A percentile compares a stretch with the other conserved stretches of the same genome.
Conservation (phyloP, 2,888 invertebrate species). For the Caenorhabditis afra region DNA sequence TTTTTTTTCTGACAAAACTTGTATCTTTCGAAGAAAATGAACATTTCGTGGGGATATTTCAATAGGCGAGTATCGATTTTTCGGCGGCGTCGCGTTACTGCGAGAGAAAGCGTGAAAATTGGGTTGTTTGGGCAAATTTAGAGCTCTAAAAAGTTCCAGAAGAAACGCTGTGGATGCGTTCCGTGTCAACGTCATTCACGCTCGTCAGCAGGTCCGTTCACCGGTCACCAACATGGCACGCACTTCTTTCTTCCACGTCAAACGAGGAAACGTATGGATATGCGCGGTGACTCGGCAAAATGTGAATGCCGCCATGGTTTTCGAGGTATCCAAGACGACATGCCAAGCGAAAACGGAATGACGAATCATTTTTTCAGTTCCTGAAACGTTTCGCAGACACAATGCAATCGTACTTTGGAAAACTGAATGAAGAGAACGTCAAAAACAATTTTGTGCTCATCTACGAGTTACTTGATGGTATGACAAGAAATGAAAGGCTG, state of each 20-base stretch:
- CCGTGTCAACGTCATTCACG: slow-evolving; percentile 99
- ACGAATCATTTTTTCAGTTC: slow-evolving; percentile 85
- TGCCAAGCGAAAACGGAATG: background rate
- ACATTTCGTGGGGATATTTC: background rate
- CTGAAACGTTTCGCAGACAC: slow-evolving; percentile 92
- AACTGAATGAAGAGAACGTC: slow-evolving; percentile 99
- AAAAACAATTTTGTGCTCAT: slow-evolving; percentile 99
- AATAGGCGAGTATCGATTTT: background rate
- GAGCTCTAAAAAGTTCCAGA: slow-evolving; percentile 75
- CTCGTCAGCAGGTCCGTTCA: slow-evolving; percentile 93
- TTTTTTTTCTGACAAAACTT: background rate
- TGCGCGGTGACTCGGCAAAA: slow-evolving; percentile 99
- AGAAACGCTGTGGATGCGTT: slow-evolving; percentile 99
- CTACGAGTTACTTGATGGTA: slow-evolving; percentile 94
- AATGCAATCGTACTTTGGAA: slow-evolving; percentile 98
- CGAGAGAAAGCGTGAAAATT: background rate
- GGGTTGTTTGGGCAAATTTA: too few species aligned
- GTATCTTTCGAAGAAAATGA: background rate
- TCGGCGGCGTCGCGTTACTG: background rate
- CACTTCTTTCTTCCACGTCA: slow-evolving; percentile 99
- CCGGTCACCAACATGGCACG: slow-evolving; percentile 99
- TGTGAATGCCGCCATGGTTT: slow-evolving; percentile 98
- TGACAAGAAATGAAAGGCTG: slow-evolving; percentile 3
- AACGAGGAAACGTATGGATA: slow-evolving; percentile 98
- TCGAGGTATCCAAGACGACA: slow-evolving; percentile 55